Evolutionary conservation across 2,888 invertebrate species (phyloP).

Genomic region (Eupithecia tripunctaria): DNA sequence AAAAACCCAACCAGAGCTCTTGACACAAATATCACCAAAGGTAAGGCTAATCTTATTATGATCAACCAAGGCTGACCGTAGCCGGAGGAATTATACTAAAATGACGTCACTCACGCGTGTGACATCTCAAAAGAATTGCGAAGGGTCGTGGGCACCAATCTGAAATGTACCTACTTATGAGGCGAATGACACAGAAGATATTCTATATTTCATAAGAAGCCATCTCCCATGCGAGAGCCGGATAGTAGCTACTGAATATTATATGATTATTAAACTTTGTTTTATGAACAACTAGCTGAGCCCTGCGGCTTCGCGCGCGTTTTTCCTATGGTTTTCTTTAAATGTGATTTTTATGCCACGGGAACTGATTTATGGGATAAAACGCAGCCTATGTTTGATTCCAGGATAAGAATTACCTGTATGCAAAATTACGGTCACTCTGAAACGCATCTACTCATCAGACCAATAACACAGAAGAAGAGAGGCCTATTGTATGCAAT

Average conservation of each 20-base stretch:
- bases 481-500: background rate
- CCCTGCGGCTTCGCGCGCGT: no score
- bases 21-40: constrained; percentile 46
- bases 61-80: constrained; percentile 48
- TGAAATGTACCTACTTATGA: background rate
- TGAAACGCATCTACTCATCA: no score
- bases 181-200: background rate
- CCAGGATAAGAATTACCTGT: no score
- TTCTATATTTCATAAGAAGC: no score
- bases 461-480: background rate
- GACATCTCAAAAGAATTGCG: constrained; percentile 72
- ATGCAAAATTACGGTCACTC: no score
- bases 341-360: no score
- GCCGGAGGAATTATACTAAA: constrained; percentile 51
- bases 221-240: background rate
- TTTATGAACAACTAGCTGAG: no score
- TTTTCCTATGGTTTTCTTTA: no score
- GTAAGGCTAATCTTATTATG: constrained; percentile 42
- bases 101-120: constrained; percentile 54
- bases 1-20: constrained; percentile 42
- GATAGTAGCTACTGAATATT: background rate
- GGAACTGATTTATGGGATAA: no score
- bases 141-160: constrained; percentile 25
- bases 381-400: no score
- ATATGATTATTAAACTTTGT: background rate